Base-by-base conservation (phyloP, 2,888 invertebrate species). In the Apodemia duryi region DNA sequence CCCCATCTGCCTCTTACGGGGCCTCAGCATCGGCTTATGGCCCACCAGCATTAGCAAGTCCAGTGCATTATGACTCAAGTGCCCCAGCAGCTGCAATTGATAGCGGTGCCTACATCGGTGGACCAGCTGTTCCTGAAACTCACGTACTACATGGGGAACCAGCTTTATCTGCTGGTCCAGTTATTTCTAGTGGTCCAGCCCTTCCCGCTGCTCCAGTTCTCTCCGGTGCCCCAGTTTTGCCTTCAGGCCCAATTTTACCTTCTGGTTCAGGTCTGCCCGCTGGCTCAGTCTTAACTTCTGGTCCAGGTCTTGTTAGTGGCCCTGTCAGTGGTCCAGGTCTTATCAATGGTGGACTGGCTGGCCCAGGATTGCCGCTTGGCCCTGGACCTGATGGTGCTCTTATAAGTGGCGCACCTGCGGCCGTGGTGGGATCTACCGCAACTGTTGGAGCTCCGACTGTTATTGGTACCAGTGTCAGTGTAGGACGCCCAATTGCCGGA, bases 1-100 rank as follows among this genome's bases (percentile, higher is more conserved):
- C 90, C 4, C 88, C 90, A 2, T 89, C 91, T 38, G 88, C 88
- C 6, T 80, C 82, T 3, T 91, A 84, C 54, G 89, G 90, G 11
- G 67, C 83, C 6, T 89, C 91, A 0, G 85, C 89, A 5, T 71
- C 71, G 3, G 77, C 83, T 0, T 91, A 91, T 67, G 90, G 82
- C 5, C 72, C 78, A 29, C 81, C 82, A 7, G 67, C 71, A 13
- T 63, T 69, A 10, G 67, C 73, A 43, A 67, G 65, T 61, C 63
- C 65, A 6, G 64, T 63, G 49, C 65, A 63, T 61, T 65, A 65
- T 51, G 71, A 70, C 21, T 61, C 70, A 28, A 70, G 68, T 63
- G 71, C 64, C 32, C 71, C 69, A 51, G 71, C 68, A 57, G 65
- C 62, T 41, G 64, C 68, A 28, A 46, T 65, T 43, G 68, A 67